phyloP scores from a whole-genome alignment of 2,888 invertebrate genomes.

The Drosophila pegasa region DNA sequence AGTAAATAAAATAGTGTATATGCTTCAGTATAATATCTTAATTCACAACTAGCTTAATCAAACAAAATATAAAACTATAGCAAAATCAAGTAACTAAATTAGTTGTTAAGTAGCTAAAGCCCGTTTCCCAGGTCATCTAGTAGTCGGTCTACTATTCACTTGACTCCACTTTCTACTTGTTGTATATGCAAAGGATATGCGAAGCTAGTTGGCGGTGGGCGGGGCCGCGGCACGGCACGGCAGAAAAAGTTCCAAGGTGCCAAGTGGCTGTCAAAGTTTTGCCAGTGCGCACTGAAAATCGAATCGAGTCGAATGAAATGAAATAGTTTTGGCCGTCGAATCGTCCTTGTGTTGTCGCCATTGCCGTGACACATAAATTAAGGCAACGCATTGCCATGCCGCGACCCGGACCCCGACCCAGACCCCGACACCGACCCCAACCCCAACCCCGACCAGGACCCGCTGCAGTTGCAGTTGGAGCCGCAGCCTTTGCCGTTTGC shows the following conservation, averaged over 20 bases:
- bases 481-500: slow-evolving; percentile 1
- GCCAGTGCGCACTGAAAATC: slow-evolving; percentile 64
- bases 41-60: too few relatives aligned
- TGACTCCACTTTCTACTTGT: background rate
- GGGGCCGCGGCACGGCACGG: slow-evolving; percentile 16
- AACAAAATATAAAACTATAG: too few relatives aligned
- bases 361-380: slow-evolving; percentile 72
- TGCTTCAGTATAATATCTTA: too few relatives aligned
- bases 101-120: too few relatives aligned
- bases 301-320: slow-evolving; percentile 69
- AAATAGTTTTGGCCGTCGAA: slow-evolving; percentile 37
- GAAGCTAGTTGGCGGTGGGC: slow-evolving; percentile 22
- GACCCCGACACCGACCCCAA: background rate
- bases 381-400: slow-evolving; percentile 65
- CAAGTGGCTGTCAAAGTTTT: slow-evolving; percentile 79
- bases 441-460: background rate
- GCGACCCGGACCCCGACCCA: background rate
- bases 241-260: slow-evolving; percentile 78
- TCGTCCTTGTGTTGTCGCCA: slow-evolving; percentile 41
- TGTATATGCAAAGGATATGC: slow-evolving; percentile 39
- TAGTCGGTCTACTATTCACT: background rate
- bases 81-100: too few relatives aligned
- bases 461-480: slow-evolving; percentile 6
- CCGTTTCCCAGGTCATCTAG: background rate
- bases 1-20: too few relatives aligned